phyloP scores from a whole-genome alignment of 2,888 invertebrate genomes.

The Leptogaster cylindrica region DNA sequence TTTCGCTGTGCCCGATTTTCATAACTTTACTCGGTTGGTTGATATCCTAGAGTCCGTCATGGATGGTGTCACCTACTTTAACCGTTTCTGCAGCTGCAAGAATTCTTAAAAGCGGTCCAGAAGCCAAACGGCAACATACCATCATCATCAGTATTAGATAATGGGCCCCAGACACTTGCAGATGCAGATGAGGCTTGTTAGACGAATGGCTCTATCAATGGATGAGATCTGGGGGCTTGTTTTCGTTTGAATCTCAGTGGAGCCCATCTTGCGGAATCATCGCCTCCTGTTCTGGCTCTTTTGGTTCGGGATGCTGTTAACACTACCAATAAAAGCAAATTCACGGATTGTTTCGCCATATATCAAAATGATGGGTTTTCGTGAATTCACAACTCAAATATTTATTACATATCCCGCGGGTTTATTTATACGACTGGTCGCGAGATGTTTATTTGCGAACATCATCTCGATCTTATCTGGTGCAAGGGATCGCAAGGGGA shows the following conservation, averaged over 20 bases:
- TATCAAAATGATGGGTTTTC: conserved; percentile 41
- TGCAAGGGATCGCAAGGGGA: too few species aligned
- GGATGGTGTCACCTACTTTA: conserved; percentile 31
- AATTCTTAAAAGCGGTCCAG: background rate
- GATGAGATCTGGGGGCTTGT: conserved; percentile 19
- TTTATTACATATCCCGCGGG: conserved; percentile 38
- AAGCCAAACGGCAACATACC: background rate
- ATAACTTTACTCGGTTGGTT: background rate
- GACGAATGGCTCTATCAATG: conserved; percentile 34
- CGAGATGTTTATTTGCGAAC: too few species aligned
- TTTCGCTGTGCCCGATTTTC: background rate
- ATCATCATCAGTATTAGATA: background rate
- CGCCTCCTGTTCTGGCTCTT: background rate
- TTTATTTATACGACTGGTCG: conserved; percentile 41
- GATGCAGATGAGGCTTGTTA: conserved; percentile 29
- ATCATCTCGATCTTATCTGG: too few species aligned
- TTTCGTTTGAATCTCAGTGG: conserved; percentile 28
- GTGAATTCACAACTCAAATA: conserved; percentile 40
- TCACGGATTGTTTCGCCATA: conserved; percentile 35
- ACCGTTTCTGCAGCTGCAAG: background rate
- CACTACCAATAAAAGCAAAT: conserved; percentile 33
- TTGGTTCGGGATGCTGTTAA: conserved; percentile 17
- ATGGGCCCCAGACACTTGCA: background rate
- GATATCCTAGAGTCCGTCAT: conserved; percentile 3
- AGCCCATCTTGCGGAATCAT: conserved; percentile 15